These are phyloP conservation scores for Saccopteryx bilineata DNA, from an alignment of 2,113 vertebrate genomes.

Conservation along the genomic window DNA sequence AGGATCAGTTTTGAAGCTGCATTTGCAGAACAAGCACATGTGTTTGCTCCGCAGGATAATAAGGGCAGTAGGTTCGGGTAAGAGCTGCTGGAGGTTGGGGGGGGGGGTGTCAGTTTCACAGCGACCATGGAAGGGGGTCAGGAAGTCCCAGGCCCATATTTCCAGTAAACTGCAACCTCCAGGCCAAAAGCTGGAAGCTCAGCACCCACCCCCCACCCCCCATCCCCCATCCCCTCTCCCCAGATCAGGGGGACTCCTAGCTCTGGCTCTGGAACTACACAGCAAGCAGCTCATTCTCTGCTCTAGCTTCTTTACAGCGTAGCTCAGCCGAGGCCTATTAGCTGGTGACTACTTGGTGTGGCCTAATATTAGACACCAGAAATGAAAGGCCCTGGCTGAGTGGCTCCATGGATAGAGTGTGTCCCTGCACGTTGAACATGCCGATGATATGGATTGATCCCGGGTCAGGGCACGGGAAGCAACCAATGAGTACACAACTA, in stretches of 20 bases:
- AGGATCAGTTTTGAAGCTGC: neutral
- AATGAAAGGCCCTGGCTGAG: neutral
- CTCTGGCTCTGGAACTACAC: neutral
- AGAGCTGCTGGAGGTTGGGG: neutral
- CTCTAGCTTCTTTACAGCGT: neutral
- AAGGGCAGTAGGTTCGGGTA: neutral
- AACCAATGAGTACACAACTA: no score
- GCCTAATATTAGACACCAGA: neutral
- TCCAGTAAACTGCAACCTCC: neutral
- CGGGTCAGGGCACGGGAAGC: no score
- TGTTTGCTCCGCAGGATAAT: neutral
- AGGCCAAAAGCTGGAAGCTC: neutral
- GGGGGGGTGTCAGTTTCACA: neutral
- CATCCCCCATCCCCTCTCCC: accelerated
- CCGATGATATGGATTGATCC: no score
- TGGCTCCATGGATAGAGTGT: no score
- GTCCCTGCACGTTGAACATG: no score
- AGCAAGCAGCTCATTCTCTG: no score
- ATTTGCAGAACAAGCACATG: neutral
- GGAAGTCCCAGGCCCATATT: neutral
- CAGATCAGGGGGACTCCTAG: neutral
- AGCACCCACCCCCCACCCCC: accelerated
- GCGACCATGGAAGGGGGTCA: neutral
- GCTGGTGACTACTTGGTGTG: neutral
- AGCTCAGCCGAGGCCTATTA: accelerated